Conservation (phyloP, 2,888 invertebrate genomes). For the Pimpla rufipes region DNA sequence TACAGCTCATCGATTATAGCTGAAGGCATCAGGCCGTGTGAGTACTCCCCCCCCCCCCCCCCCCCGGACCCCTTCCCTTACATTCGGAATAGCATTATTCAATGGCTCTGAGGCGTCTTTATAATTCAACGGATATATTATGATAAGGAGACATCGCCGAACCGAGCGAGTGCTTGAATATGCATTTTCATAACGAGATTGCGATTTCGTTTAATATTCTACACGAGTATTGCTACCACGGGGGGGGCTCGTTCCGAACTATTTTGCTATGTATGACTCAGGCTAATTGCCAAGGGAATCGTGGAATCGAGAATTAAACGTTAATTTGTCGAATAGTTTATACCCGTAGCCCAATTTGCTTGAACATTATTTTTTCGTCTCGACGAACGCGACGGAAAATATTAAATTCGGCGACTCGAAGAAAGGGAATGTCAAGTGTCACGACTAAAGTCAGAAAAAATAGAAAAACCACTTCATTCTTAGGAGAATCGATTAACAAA, state of each 20-base stretch:
- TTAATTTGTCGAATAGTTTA: neutral
- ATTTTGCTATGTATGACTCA: neutral
- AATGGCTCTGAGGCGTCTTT: neutral
- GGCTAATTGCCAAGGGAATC: conserved; percentile 1
- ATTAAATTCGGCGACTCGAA: too few relatives aligned
- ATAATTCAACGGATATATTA: neutral
- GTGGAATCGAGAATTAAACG: neutral
- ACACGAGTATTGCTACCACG: neutral
- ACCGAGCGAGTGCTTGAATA: neutral
- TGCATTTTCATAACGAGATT: neutral
- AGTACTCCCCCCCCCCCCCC: neutral
- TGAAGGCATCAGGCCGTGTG: neutral
- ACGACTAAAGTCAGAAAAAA: too few relatives aligned
- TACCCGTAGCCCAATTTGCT: neutral
- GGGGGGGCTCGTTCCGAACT: neutral
- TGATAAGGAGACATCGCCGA: neutral
- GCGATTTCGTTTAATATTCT: neutral
- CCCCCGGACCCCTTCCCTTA: too few relatives aligned
- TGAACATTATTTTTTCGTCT: neutral
- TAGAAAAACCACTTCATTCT: too few relatives aligned
- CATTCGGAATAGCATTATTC: neutral
- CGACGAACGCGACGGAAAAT: too few relatives aligned
- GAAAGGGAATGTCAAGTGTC: too few relatives aligned
- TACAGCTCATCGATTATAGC: conserved; percentile 10
- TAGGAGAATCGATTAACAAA: too few relatives aligned